Conservation (phyloP, 2,797 vertebrate species). For the Falco cherrug region DNA sequence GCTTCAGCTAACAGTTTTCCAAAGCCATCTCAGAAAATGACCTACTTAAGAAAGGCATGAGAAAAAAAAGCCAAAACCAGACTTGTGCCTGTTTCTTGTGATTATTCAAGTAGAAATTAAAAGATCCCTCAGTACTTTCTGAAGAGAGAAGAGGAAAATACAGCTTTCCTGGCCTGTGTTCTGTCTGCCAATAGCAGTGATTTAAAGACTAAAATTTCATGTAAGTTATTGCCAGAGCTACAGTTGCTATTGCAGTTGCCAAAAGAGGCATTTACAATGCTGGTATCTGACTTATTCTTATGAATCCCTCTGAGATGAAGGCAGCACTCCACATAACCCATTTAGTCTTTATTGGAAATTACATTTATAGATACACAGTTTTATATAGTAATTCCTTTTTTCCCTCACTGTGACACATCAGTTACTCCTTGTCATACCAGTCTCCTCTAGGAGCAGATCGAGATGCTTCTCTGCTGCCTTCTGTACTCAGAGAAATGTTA, state of each 20-base stretch:
- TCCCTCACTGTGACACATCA: neutral
- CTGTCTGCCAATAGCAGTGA: neutral
- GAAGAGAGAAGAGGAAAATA: neutral
- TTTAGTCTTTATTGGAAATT: conserved; percentile 14
- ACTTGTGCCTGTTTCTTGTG: neutral
- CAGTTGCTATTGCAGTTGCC: neutral
- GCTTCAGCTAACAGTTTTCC: conserved; percentile 22
- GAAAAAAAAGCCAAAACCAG: neutral
- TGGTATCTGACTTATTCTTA: neutral
- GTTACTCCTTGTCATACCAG: neutral
- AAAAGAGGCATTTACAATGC: neutral
- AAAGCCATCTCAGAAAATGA: conserved; percentile 20
- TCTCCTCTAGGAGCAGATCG: neutral
- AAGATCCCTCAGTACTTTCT: conserved; percentile 3
- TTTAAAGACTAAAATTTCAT: conserved; percentile 2
- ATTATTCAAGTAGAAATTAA: conserved; percentile 25
- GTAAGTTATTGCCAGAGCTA: neutral
- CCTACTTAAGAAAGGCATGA: neutral
- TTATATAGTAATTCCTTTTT: neutral
- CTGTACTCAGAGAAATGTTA: neutral
- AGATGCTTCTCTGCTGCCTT: neutral
- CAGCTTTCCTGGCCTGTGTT: neutral
- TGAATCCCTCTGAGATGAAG: conserved; percentile 4
- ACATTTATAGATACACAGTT: conserved; percentile 17
- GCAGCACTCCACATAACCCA: neutral